Percentiles rank a stretch among this genome's conserved stretches.
phyloP scores from a whole-genome alignment of 1,140 invertebrate species.

The Rhyacophila brunnea region DNA sequence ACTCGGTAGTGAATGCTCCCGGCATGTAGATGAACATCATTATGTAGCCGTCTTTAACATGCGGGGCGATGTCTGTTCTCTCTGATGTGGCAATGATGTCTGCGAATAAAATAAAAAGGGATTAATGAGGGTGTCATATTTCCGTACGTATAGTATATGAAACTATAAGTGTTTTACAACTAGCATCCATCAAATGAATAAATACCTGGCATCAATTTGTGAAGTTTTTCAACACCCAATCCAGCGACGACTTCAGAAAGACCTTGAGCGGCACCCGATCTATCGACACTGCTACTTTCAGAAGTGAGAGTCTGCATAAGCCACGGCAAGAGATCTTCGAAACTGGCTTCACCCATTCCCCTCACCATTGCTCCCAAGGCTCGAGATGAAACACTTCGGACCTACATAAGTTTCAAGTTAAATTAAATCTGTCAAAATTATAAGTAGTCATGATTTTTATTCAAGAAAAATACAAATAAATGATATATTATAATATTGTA shows the following conservation, averaged over 20 bases:
- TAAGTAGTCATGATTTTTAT: background rate
- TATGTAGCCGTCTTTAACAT: constrained; percentile 99
- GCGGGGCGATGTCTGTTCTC: constrained; percentile 90
- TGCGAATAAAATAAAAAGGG: constrained; percentile 35
- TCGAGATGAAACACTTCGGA: constrained; percentile 87
- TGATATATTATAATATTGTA: background rate
- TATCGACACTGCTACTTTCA: constrained; percentile 91
- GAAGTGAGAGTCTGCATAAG: constrained; percentile 98
- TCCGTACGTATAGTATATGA: background rate
- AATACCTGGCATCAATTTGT: constrained; percentile 88
- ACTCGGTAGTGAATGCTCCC: constrained; percentile 91
- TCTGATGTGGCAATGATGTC: constrained; percentile 97
- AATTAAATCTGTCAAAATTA: too few relatives aligned
- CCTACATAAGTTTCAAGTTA: too few relatives aligned
- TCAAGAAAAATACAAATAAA: background rate
- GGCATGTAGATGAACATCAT: constrained; percentile 99
- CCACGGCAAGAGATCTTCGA: constrained; percentile 96
- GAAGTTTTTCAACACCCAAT: constrained; percentile 90
- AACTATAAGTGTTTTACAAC: background rate
- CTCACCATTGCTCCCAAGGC: constrained; percentile 95
- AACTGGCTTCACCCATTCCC: constrained; percentile 94
- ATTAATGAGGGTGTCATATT: background rate
- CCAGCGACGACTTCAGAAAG: constrained; percentile 93
- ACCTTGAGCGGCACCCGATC: constrained; percentile 97
- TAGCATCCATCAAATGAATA: background rate